Conservation (phyloP, 2,113 vertebrate genomes). For the Atlantisia rogersi region DNA sequence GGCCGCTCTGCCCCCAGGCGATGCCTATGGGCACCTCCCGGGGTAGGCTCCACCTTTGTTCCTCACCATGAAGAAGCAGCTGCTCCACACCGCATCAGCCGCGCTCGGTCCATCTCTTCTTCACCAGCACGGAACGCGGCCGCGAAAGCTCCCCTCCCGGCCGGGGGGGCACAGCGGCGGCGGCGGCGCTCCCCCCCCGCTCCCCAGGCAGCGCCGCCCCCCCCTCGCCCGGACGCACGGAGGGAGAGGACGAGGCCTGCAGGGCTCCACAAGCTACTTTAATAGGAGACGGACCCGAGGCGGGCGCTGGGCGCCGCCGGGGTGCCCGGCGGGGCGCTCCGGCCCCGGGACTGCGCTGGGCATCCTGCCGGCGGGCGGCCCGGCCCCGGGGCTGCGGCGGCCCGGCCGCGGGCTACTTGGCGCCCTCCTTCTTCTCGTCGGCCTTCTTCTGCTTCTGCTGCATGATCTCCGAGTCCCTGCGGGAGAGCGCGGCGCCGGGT, state of each 20-base stretch:
- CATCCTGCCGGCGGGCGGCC: neutral
- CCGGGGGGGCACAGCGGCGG: too few relatives aligned
- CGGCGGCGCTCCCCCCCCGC: neutral
- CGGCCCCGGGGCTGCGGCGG: neutral
- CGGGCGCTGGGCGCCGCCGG: constrained; percentile 52
- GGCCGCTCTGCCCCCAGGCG: neutral
- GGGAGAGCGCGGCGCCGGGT: neutral
- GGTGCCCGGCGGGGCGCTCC: neutral
- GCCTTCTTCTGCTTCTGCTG: constrained; percentile 94
- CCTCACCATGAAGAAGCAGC: neutral
- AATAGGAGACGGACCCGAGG: constrained; percentile 67
- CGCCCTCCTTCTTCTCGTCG: constrained; percentile 74
- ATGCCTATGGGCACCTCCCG: neutral
- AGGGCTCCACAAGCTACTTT: constrained; percentile 80
- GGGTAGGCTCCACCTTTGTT: neutral
- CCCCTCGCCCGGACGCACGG: neutral
- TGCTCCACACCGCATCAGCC: neutral
- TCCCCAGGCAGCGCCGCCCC: neutral
- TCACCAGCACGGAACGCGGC: neutral
- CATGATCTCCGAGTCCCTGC: constrained; percentile 95
- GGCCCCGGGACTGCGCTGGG: neutral
- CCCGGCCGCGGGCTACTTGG: constrained; percentile 73
- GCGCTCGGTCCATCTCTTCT: neutral
- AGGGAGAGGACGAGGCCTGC: constrained; percentile 24
- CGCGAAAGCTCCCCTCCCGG: neutral